Evolutionary conservation across 2,797 vertebrate genomes (phyloP), one percentile per base, ranked within the genome.

Genomic region (Zalophus californianus): DNA sequence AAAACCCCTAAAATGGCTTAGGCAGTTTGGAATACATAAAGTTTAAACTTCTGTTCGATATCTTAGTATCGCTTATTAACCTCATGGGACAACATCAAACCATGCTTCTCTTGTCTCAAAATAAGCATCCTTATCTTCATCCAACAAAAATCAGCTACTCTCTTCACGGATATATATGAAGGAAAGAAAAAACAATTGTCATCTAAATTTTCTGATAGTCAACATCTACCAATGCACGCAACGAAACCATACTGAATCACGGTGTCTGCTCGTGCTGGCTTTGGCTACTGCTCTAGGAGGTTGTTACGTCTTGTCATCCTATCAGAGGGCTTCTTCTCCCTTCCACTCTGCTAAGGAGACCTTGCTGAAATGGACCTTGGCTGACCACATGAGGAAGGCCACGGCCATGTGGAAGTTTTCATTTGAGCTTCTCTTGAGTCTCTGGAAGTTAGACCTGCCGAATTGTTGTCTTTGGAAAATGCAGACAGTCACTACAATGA

Each of bases 251-350:
- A 2, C 13, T 1, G 11, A 75, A 1, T 58, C 8, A 4, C 6
- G 0, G 0, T 5, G 0, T 29, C 11, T 0, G 8, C 12, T 13
- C 2, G 5, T 7, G 10, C 1, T n/a, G 18, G 0, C 89, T 58
- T 9, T 35, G 3, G 7, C 11, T 13, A 2, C 32, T 68, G 4
- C 14, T 32, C 10, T 3, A 44, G 14, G 13, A 27, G 7, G 10
- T 21, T 5, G 1, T 15, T 29, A 7, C 16, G 3, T 29, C 18
- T 41, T 6, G 13, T 29, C 10, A 15, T 29, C 29, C 35, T 25
- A 9, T 35, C 12, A 50, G 27, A 18, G 23, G n/a, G 29, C 8
- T 91, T 83, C 35, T 60, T 56, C 25, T 64, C 35, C 15, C 5
- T 48, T 60, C 6, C 20, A 2, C 27, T 87, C 38, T 48, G 25